Evolutionary conservation across 2,888 invertebrate genomes (phyloP).

Genomic region (Pyralis farinalis): DNA sequence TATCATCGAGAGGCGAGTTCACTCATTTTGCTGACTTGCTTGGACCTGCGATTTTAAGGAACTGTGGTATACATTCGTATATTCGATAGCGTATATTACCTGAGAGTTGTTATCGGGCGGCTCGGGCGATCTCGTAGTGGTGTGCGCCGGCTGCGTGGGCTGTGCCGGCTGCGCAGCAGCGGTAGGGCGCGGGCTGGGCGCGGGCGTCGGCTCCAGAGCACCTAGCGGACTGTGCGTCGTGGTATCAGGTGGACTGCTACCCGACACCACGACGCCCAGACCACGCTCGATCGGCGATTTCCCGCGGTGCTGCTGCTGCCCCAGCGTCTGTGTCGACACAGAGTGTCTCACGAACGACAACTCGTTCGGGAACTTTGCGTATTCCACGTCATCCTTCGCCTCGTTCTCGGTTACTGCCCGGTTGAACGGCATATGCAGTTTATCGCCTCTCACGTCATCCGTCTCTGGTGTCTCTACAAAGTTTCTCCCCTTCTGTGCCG

Average conservation of each 20-base stretch:
- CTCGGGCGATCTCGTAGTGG: conserved; percentile 70
- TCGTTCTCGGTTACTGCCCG: conserved; percentile 7
- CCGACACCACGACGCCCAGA: conserved; percentile 16
- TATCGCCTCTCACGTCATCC: conserved; percentile 29
- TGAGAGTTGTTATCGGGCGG: conserved; percentile 63
- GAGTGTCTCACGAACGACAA: conserved; percentile 79
- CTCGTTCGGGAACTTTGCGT: conserved; percentile 36
- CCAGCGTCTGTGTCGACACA: conserved; percentile 88
- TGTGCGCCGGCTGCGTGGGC: conserved; percentile 54
- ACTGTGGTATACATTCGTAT: too few relatives aligned
- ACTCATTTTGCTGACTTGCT: too few relatives aligned
- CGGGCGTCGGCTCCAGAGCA: conserved; percentile 54
- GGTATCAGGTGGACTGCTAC: conserved; percentile 86
- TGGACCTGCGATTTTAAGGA: too few relatives aligned
- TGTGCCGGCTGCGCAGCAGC: conserved; percentile 25
- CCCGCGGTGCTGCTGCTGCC: conserved; percentile 40
- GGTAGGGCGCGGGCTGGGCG: conserved; percentile 31
- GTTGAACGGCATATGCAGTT: conserved; percentile 1
- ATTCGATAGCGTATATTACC: conserved; percentile 40
- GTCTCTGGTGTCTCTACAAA: conserved; percentile 32
- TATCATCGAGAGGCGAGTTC: too few relatives aligned
- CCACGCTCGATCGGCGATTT: conserved; percentile 17
- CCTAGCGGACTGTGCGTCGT: conserved; percentile 91
- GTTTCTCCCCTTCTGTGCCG: conserved; percentile 32
- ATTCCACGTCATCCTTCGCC: conserved; percentile 21